Percentiles rank a stretch among this genome's conserved stretches.
Conservation (phyloP, 2,888 invertebrate species). For the Drosophila pegasa region DNA sequence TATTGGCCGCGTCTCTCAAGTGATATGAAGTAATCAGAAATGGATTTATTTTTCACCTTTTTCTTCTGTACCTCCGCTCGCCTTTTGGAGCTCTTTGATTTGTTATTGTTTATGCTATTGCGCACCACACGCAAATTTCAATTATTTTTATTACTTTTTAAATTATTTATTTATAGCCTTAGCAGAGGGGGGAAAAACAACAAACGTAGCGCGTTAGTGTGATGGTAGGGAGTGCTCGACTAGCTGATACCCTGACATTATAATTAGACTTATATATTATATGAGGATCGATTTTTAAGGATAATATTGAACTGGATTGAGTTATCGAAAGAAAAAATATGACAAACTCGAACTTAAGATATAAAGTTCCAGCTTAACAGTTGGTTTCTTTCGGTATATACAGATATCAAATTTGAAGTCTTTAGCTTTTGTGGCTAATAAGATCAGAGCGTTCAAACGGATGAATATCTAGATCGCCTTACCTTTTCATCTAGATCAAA, state of each 20-base stretch:
- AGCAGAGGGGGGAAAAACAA: conserved; percentile 16
- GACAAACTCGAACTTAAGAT: too few species aligned
- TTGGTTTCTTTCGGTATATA: too few species aligned
- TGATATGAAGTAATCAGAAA: conserved; percentile 48
- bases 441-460: too few species aligned
- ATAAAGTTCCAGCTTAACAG: too few species aligned
- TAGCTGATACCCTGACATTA: too few species aligned
- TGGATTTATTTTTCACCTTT: conserved; percentile 18
- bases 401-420: too few species aligned
- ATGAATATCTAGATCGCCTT: too few species aligned
- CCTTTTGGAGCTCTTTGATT: conserved; percentile 18
- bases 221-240: not conserved
- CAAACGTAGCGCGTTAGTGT: not conserved
- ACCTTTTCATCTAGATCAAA: not conserved
- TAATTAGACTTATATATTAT: too few species aligned
- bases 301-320: too few species aligned
- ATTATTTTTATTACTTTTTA: conserved; percentile 49
- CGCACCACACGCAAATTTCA: conserved; percentile 46
- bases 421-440: too few species aligned
- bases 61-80: not conserved
- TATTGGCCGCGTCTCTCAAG: conserved; percentile 28
- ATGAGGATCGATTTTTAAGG: too few species aligned
- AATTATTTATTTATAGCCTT: conserved; percentile 36
- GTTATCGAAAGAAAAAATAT: too few species aligned
- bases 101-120: conserved; percentile 40